Conservation (phyloP, 2,797 vertebrate species). For the Malurus leucopterus region DNA sequence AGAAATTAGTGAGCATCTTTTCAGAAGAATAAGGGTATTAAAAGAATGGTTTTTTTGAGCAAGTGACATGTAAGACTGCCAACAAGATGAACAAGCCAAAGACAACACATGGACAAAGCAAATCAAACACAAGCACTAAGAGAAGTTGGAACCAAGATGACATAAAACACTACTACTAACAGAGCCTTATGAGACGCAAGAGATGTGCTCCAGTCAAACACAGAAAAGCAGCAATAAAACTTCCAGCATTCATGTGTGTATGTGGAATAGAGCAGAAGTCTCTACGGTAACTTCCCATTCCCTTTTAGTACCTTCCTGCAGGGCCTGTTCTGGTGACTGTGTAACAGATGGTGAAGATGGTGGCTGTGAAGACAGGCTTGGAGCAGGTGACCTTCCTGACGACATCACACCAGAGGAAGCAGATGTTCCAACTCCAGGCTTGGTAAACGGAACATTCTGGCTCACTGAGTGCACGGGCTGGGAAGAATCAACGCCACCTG, state of each 20-base stretch:
- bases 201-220: not conserved
- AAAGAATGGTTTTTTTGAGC: not conserved
- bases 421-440: conserved; percentile 30
- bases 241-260: not conserved
- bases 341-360: conserved; percentile 11
- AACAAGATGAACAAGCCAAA: not conserved
- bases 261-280: not conserved
- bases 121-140: not conserved
- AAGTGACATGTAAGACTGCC: not conserved
- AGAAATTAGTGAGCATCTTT: not conserved
- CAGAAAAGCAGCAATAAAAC: not conserved
- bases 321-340: conserved; percentile 35
- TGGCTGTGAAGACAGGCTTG: conserved; percentile 41
- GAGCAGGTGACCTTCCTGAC: conserved; percentile 17
- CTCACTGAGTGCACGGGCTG: conserved; percentile 33
- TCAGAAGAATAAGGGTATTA: not conserved
- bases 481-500: conserved; percentile 46
- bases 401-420: conserved; percentile 38
- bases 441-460: conserved; percentile 53
- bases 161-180: not conserved
- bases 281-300: not conserved
- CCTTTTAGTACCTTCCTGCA: conserved; percentile 70
- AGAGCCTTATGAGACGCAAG: not conserved
- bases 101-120: not conserved
- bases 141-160: not conserved